phyloP scores from a whole-genome alignment of 1,140 invertebrate species.

The Pseudobourletiella spinata region DNA sequence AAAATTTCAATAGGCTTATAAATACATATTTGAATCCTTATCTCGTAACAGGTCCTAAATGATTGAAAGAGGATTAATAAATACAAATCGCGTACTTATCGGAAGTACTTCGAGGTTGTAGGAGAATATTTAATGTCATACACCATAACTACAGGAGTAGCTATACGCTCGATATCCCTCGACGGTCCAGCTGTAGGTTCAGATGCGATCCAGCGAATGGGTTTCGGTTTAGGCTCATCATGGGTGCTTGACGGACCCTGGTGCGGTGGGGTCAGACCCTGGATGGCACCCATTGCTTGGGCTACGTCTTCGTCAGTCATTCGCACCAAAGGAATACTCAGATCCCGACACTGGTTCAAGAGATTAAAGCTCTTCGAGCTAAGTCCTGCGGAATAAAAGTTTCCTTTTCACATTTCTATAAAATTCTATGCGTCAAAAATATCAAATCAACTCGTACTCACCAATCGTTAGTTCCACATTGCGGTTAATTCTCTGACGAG shows the following conservation, averaged over 20 bases:
- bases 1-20: no score
- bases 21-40: no score
- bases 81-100: no score
- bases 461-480: constrained; percentile 1
- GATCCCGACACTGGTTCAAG: not conserved
- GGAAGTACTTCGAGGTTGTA: not conserved
- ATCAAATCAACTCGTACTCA: not conserved
- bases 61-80: no score
- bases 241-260: not conserved
- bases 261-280: not conserved
- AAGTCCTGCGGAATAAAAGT: not conserved
- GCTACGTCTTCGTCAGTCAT: not conserved
- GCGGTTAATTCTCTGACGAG: not conserved
- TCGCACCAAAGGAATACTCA: not conserved
- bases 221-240: not conserved
- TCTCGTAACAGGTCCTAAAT: no score
- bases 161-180: not conserved
- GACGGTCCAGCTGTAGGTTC: not conserved
- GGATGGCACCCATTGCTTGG: not conserved
- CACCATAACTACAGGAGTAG: not conserved
- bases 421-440: not conserved
- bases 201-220: not conserved
- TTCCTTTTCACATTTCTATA: no score
- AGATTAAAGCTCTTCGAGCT: not conserved
- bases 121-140: constrained; percentile 1